Percentiles rank a stretch among this genome's conserved stretches.
Evolutionary conservation across 2,113 vertebrate species (phyloP).

Genomic region (Hydrochoerus hydrochaeris): DNA sequence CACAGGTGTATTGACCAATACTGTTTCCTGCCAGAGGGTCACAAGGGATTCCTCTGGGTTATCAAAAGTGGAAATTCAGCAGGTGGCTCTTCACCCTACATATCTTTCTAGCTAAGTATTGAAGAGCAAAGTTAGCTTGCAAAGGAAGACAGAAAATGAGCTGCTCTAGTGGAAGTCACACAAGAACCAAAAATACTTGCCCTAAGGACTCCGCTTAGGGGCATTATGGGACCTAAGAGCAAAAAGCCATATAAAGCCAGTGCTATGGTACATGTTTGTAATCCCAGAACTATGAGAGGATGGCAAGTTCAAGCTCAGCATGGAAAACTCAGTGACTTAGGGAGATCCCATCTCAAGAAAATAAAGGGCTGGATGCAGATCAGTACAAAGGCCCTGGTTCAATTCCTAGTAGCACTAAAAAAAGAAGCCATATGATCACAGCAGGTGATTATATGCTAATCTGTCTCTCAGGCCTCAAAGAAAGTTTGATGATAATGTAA

Average conservation of each 20-base stretch:
- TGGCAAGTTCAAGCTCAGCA: not conserved
- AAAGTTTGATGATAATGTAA: not conserved
- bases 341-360: not conserved
- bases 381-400: not conserved
- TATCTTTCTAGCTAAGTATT: not conserved
- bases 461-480: not conserved
- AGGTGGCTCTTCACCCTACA: not conserved
- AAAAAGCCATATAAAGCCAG: not conserved
- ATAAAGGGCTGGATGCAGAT: not conserved
- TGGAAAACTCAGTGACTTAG: not conserved
- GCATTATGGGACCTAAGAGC: not conserved
- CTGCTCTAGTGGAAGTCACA: not conserved
- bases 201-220: not conserved
- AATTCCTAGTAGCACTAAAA: not conserved
- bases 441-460: not conserved
- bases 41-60: not conserved
- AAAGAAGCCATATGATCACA: not conserved
- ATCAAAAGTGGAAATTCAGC: conserved; percentile 1
- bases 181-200: not conserved
- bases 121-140: not conserved
- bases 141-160: conserved; percentile 19
- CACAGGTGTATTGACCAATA: not conserved
- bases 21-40: not conserved
- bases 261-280: too few species aligned
- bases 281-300: not conserved